Evolutionary conservation across 2,797 vertebrate genomes (phyloP), one percentile per base, ranked within the genome.

Genomic region (Harpagifer antarcticus): DNA sequence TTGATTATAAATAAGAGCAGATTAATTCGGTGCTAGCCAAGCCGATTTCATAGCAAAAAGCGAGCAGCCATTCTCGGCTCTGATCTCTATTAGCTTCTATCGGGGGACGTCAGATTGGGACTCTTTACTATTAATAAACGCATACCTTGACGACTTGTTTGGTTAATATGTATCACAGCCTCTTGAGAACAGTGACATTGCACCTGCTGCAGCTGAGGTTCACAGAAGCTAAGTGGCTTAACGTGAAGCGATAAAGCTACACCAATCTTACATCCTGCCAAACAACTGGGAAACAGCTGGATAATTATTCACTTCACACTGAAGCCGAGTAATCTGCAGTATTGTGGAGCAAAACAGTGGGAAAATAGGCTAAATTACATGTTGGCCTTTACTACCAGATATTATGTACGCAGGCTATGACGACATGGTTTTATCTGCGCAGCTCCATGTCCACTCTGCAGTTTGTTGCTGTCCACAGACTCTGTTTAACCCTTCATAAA

Each of bases 381-480:
- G 23, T 59, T 76, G 74, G 68, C 54, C 73, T 55, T 58, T 70
- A 72, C 65, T 73, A 71, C 5, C 57, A 61, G 54, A 66, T 77
- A 68, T 80, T 77, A 72, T 69, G 69, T 82, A 70, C 72, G 72
- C 68, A 75, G 74, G 27, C 72, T 75, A 91, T 91, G 91, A 92
- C 90, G 92, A 91, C 91, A 91, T 87, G 67, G 66, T 86, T 86
- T 89, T 68, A 89, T 89, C 90, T 91, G 83, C 91, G 91, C 85
- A 90, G 88, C 76, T 86, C 78, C 58, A 14, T 56, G 74, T 81
- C 68, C 71, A 68, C 67, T 76, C 61, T 59, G 68, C 64, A 48
- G 60, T 48, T 79, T 69, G 43, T 20, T 56, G 52, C 43, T 67
- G 31, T 69, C 49, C 68, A 48, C 61, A 66, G 31, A 47, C 20